Percentiles rank a stretch among this genome's conserved stretches.
phyloP scores from a whole-genome alignment of 2,888 invertebrate genomes.

The Neocrepidodera transversa region DNA sequence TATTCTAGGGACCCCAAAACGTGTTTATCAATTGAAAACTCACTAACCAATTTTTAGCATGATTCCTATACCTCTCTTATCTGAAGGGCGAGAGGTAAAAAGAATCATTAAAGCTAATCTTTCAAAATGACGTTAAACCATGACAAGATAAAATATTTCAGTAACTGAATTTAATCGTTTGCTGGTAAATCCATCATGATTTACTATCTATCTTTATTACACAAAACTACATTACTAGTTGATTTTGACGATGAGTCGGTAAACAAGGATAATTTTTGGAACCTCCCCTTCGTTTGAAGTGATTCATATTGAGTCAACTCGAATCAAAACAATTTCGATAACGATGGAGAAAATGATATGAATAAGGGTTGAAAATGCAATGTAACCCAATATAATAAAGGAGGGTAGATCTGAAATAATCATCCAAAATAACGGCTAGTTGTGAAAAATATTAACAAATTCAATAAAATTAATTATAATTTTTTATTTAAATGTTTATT shows the following conservation, averaged over 20 bases:
- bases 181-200: neutral
- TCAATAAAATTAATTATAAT: too few species aligned
- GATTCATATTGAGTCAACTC: constrained; percentile 22
- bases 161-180: too few species aligned
- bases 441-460: too few species aligned
- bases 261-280: constrained; percentile 17
- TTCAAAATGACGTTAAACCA: too few species aligned
- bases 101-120: too few species aligned
- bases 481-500: too few species aligned
- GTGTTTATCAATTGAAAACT: too few species aligned
- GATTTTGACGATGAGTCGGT: constrained; percentile 1
- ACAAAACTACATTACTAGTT: constrained; percentile 3
- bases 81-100: too few species aligned
- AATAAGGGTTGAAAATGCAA: constrained; percentile 27
- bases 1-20: too few species aligned
- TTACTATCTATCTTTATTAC: constrained; percentile 3
- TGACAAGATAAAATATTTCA: too few species aligned
- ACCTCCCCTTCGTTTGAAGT: constrained; percentile 15
- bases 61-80: too few species aligned
- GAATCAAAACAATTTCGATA: constrained; percentile 28
- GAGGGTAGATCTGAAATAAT: constrained; percentile 1
- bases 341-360: constrained; percentile 10
- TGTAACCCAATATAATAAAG: constrained; percentile 13
- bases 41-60: too few species aligned
- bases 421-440: neutral